Conservation (phyloP, 2,888 invertebrate genomes). For the Maniola hyperantus region DNA sequence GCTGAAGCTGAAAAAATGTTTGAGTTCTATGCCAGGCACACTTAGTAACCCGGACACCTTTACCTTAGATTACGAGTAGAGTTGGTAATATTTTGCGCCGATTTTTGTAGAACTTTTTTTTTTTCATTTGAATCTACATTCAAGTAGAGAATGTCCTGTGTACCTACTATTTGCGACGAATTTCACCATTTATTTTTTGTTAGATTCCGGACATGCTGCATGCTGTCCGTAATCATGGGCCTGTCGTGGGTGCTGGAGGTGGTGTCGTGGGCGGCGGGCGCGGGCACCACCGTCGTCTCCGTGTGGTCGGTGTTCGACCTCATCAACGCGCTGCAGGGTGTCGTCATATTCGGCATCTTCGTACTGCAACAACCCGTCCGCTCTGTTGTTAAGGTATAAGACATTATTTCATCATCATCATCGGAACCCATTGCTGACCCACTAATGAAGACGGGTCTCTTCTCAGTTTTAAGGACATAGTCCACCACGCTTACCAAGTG, state of each 20-base stretch:
- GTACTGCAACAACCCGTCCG: slow-evolving; percentile 78
- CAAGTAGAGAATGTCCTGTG: too few species aligned
- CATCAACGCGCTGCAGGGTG: slow-evolving; percentile 87
- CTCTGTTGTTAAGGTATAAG: slow-evolving; percentile 62
- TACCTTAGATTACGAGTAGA: too few species aligned
- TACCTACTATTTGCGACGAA: not conserved
- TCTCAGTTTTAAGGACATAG: too few species aligned
- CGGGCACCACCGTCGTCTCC: slow-evolving; percentile 70
- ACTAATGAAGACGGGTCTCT: too few species aligned
- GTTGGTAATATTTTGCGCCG: too few species aligned
- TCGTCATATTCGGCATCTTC: slow-evolving; percentile 86
- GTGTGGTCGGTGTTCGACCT: slow-evolving; percentile 86
- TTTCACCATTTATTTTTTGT: slow-evolving; percentile 26
- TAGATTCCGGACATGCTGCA: slow-evolving; percentile 82
- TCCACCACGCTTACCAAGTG: too few species aligned
- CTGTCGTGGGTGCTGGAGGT: slow-evolving; percentile 88
- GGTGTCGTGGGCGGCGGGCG: slow-evolving; percentile 84
- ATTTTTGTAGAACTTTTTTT: too few species aligned
- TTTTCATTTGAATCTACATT: too few species aligned
- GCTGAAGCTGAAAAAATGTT: slow-evolving; percentile 74
- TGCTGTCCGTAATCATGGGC: slow-evolving; percentile 86
- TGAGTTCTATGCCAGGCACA: slow-evolving; percentile 57
- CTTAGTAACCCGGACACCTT: too few species aligned
- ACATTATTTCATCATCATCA: not conserved
- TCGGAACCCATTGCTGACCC: too few species aligned